Base-by-base conservation (phyloP, 1,140 invertebrate species). In the Papilio glaucus region DNA sequence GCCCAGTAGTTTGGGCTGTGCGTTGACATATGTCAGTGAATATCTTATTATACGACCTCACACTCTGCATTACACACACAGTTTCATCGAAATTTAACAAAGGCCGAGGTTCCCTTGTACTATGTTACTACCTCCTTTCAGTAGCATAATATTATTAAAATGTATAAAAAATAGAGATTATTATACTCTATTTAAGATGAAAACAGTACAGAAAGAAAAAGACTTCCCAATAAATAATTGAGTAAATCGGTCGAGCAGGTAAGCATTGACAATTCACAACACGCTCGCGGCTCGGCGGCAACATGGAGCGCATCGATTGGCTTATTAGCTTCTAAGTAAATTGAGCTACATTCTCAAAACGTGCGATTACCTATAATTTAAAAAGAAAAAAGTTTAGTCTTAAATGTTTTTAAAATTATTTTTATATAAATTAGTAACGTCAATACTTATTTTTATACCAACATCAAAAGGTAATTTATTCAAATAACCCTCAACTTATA, bases 211-310 rank as follows among this genome's bases (percentile, higher is more conserved):
- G 12, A 61, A 29, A n/a, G 12, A 39, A 38, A 65, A 65, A 18
- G 37, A 7, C 15, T 39, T 65, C 37, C 37, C 8, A 39, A 41
- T 33, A 65, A 65, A 41, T 63, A 21, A 62, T 65, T 21, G 39
- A 65, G 18, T 15, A 65, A 41, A 65, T 65, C 37, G 62, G 29
- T 65, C 37, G 62, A 65, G 18, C 62, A 65, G 62, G 62, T 65
- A 65, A 65, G 39, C 33, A 65, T 65, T 65, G 62, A 65, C 62
- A 65, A 65, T 65, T 65, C 62, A 18, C n/a, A 41, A 39, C 62
- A 65, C 62, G 62, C 62, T 39, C 37, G 33, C 29, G 29, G 37
- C 62, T 65, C 62, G 15, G n/a, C 62, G 62, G 62, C 15, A 37
- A 41, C 62, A 65, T 65, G 62, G 37, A 18, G 62, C 62, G 18